Base-by-base conservation (phyloP, 2,113 vertebrate species). In the Rynchops niger region DNA sequence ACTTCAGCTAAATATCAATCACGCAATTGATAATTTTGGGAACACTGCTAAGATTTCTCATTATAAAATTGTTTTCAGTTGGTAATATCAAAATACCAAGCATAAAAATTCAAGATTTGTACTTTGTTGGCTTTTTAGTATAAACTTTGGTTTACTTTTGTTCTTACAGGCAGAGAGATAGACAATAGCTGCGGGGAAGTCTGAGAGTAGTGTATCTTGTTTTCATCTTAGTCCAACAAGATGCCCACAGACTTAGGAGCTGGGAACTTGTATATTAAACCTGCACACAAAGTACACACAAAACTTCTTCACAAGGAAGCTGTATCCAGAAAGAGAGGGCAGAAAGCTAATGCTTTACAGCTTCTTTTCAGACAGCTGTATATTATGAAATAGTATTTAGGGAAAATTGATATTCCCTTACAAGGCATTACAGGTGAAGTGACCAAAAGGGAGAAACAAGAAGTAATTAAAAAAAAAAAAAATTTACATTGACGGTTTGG, bases 121-220 rank as follows among this genome's bases (percentile, higher is more conserved):
- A 72, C 45, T 67, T 82, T 13, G 15, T 8, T 56, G 20, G 8
- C 5, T 4, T 67, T 77, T 83, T 63, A 63, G 47, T 16, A 80
- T 0, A 47, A 27, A 53, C 55, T 96, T 59, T 55, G 71, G 50
- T 62, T 84, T 62, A 79, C 11, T 66, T 61, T 65, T 52, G 29
- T 73, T 87, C 79, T 76, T 63, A 76, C 4, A 79, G 50, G 29
- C 66, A 40, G 21, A 72, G 30, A 72, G 11, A 63, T 1, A 61
- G 67, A 73, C 14, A 59, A 56, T 27, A 71, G 79, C 21, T 70
- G 29, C 0, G 2, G 40, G 18, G 15, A 43, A 62, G 45, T 26
- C 40, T 55, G 58, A 0, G 2, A 69, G 49, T 8, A 32, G 23
- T 1, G 1, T 26, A 43, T 9, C 61, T 53, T 49, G 8, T 62